Evolutionary conservation across 2,888 invertebrate genomes (phyloP).

Genomic region (Apodemia zela): DNA sequence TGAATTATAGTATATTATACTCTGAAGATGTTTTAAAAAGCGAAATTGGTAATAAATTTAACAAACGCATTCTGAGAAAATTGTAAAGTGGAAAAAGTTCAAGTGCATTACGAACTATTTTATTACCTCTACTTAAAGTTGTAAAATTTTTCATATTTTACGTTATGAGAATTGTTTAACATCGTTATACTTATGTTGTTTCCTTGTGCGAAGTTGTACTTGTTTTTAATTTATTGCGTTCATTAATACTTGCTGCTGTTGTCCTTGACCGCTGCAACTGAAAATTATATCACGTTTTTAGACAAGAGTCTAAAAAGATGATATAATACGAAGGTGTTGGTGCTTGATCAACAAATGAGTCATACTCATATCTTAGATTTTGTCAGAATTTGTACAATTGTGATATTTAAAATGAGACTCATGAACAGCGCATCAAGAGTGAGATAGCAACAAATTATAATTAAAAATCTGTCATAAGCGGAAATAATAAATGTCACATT

Average conservation of each 20-base stretch:
- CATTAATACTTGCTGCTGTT: no score
- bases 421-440: neutral
- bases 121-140: no score
- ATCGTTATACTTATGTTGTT: neutral
- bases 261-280: conserved; percentile 2
- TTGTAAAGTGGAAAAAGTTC: no score
- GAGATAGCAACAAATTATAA: neutral
- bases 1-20: no score
- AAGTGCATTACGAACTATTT: no score
- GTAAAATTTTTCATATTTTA: no score
- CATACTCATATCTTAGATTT: neutral
- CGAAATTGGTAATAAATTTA: no score
- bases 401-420: neutral
- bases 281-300: neutral
- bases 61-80: no score
- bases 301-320: neutral
- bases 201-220: neutral
- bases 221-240: neutral
- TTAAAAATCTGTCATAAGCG: neutral
- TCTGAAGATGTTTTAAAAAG: no score
- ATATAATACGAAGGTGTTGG: neutral
- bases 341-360: neutral
- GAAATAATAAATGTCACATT: conserved; percentile 1
- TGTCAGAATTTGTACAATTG: neutral
- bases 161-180: neutral